These are phyloP conservation scores for Pseudocheirus occidentalis DNA, from an alignment of 2,797 vertebrate species.

Conservation along the genomic window DNA sequence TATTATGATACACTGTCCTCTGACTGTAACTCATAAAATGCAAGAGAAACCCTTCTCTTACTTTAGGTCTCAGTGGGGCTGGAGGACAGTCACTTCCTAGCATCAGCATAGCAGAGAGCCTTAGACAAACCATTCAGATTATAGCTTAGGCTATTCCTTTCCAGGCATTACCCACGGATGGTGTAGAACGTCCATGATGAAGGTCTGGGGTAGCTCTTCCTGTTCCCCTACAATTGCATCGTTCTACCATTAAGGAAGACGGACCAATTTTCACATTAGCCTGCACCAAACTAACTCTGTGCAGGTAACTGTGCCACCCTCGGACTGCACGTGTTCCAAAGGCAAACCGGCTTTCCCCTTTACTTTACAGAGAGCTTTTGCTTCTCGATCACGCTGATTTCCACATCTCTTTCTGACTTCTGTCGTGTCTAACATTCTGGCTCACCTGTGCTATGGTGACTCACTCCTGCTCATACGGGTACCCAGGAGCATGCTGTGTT, in stretches of 20 bases:
- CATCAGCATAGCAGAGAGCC: not conserved
- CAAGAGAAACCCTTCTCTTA: not conserved
- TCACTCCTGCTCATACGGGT: not conserved
- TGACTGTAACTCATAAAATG: not conserved
- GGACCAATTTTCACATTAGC: not conserved
- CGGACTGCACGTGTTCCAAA: not conserved
- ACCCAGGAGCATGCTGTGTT: not conserved
- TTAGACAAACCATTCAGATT: not conserved
- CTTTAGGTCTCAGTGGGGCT: not conserved
- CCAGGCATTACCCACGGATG: not conserved
- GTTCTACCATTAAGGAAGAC: not conserved
- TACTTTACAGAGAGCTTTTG: not conserved
- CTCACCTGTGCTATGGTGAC: not conserved
- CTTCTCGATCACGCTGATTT: not conserved
- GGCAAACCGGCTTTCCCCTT: not conserved
- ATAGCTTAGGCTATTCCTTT: not conserved
- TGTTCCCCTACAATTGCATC: not conserved
- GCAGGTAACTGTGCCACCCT: not conserved
- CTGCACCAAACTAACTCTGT: not conserved
- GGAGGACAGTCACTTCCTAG: not conserved
- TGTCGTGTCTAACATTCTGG: not conserved
- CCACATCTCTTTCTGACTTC: not conserved
- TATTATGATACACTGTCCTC: not conserved
- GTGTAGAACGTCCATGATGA: not conserved
- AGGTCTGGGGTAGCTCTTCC: not conserved